Base-by-base conservation (phyloP, 2,113 vertebrate species). In the Myodes glareolus region DNA sequence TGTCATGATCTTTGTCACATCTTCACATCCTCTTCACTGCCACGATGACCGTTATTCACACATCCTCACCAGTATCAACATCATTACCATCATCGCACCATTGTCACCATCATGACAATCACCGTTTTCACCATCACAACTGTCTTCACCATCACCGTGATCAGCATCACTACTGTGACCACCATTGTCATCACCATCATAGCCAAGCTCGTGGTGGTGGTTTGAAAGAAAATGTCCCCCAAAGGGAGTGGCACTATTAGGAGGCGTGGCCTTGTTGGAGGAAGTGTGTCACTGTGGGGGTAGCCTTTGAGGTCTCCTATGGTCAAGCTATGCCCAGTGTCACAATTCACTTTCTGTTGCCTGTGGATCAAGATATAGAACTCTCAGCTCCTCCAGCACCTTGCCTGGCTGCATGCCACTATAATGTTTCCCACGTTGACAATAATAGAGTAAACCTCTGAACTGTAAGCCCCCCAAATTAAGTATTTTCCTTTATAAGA, bases 11-110 rank as follows among this genome's bases (percentile, higher is more conserved):
- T 58, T 81, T 61, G 80, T 27, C 55, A 84, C 21, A 3, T n/a
- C 50, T 14, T 16, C 42, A 39, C 27, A 27, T 0, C 21, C 19
- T 72, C 39, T n/a, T 16, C 25, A 17, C 7, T 52, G 14, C 31
- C n/a, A 58, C 19, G 19, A 21, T 58, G 55, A 52, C 12, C 36
- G 3, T 1, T 7, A 36, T 0, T 8, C 42, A 55, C 25, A 63
- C 36, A 39, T n/a, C 27, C 8, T 0, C 31, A 47, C 58, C 45
- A 58, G 6, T 58, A 58, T 58, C n/a, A 52, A 12, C 33, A 21
- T 1, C 16, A 42, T 0, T 8, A 42, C 7, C n/a, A 27, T 0
- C 23, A 61, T 47, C 42, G 47, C 25, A 61, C 21, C 36, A 31
- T n/a, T 10, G 17, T 0, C 31, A 47, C 58, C 45, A 58, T 19